These are phyloP conservation scores for Ceratina australensis DNA, from an alignment of 1,140 invertebrate species.

Conservation along the genomic window DNA sequence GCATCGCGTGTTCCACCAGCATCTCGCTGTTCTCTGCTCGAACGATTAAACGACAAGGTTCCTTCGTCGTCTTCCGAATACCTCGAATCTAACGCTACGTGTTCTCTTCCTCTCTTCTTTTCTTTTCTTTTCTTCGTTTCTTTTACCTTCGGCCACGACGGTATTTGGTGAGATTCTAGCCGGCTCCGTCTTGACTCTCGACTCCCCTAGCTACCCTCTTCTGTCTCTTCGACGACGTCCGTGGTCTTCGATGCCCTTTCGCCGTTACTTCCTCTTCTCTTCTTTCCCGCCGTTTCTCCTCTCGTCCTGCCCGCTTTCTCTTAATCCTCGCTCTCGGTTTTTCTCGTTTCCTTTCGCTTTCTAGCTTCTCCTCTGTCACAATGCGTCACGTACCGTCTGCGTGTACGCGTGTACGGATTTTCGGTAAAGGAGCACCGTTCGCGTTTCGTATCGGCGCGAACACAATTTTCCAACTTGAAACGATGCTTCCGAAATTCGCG, in stretches of 20 bases:
- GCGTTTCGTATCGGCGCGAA: not conserved
- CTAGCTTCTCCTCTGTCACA: not conserved
- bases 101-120: not conserved
- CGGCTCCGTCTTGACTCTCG: not conserved
- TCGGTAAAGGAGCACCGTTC: not conserved
- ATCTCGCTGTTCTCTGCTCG: slow-evolving; percentile 47
- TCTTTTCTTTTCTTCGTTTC: not conserved
- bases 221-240: not conserved
- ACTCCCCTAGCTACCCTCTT: not conserved
- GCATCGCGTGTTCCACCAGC: slow-evolving; percentile 66
- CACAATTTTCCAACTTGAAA: slow-evolving; percentile 18
- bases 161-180: too few relatives aligned
- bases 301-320: too few relatives aligned
- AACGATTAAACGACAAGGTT: not conserved
- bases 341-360: not conserved
- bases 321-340: not conserved
- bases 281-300: not conserved
- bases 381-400: not conserved
- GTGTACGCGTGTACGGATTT: not conserved
- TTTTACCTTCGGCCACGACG: not conserved
- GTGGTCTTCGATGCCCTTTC: not conserved
- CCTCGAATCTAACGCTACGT: not conserved
- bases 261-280: not conserved
- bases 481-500: slow-evolving; percentile 36
- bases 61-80: not conserved